Evolutionary conservation across 2,113 vertebrate genomes (phyloP), one percentile per base, ranked within the genome.

Genomic region (Dicaeum eximium): DNA sequence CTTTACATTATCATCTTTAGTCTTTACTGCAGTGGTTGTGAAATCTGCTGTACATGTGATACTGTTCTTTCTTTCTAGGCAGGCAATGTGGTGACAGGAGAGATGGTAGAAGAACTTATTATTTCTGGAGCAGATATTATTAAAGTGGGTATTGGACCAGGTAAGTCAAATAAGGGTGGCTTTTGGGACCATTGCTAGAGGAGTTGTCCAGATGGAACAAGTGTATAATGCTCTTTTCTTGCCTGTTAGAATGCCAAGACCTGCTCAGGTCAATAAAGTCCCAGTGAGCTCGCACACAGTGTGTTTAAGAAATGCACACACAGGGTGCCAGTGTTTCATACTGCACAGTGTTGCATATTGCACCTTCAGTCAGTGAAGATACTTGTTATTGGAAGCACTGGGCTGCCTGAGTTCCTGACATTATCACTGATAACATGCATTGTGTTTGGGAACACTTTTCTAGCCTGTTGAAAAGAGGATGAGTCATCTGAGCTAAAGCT

Each of bases 91-190:
- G 99, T 99, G 62, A 99, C 99, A 3, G 99, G 99, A 61, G 99
- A 99, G 97, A 99, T 99, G 99, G 99, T 99, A 79, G 99, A 99
- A 93, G 99, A 99, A 88, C 99, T 99, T 62, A 99, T 99, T 97
- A 98, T 99, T 69, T 98, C 99, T 1, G 99, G 99, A 71, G 99
- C 99, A 86, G 99, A 99, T 96, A 99, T 99, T 92, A 99, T 99
- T 95, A 99, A 99, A 99, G 99, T 99, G 96, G 99, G 99, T 91
- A 99, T 99, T 4, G 99, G 99, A 78, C 99, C 99, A 98, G 99
- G 99, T 99, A 96, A 98, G 97, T 85, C 38, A 80, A 80, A 69
- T 51, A 42, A 62, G 3, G 15, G 11, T 72, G 56, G n/a, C 16
- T 58, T 80, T 65, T 4, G 19, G 38, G 70, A 53, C 44, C 3